These are phyloP conservation scores for Synanthedon formicaeformis DNA, from an alignment of 2,888 invertebrate genomes.

Conservation along the genomic window DNA sequence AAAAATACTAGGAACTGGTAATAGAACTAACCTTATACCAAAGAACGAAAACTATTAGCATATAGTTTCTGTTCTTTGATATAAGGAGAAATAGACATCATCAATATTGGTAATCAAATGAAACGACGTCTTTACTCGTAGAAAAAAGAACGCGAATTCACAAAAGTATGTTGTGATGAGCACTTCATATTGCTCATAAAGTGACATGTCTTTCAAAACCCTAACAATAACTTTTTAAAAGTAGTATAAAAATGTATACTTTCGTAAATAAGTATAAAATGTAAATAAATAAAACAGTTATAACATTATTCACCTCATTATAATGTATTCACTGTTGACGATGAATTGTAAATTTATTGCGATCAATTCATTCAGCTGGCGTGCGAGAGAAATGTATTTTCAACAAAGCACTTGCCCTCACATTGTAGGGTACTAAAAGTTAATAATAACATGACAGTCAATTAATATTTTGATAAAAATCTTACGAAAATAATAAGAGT, in stretches of 20 bases:
- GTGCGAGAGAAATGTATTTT: neutral
- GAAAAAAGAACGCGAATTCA: too few relatives aligned
- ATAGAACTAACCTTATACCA: too few relatives aligned
- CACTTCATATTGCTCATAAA: too few relatives aligned
- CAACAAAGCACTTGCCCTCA: neutral
- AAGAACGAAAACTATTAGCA: too few relatives aligned
- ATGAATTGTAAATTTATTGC: neutral
- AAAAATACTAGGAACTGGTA: too few relatives aligned
- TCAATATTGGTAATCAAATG: too few relatives aligned
- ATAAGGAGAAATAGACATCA: too few relatives aligned
- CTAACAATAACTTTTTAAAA: too few relatives aligned
- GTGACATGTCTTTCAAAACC: too few relatives aligned
- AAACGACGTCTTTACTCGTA: too few relatives aligned
- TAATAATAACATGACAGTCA: slow-evolving; percentile 10
- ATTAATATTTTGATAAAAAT: slow-evolving; percentile 24
- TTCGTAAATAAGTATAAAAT: neutral
- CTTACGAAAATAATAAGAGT: slow-evolving; percentile 20
- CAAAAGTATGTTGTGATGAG: too few relatives aligned
- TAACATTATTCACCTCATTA: neutral
- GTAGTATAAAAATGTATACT: neutral
- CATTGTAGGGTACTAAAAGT: slow-evolving; percentile 6
- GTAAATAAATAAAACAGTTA: neutral
- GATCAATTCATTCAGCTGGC: neutral
- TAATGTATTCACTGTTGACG: neutral
- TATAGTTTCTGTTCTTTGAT: too few relatives aligned